phyloP scores from a whole-genome alignment of 2,113 vertebrate genomes.

The Xerus inauris region DNA sequence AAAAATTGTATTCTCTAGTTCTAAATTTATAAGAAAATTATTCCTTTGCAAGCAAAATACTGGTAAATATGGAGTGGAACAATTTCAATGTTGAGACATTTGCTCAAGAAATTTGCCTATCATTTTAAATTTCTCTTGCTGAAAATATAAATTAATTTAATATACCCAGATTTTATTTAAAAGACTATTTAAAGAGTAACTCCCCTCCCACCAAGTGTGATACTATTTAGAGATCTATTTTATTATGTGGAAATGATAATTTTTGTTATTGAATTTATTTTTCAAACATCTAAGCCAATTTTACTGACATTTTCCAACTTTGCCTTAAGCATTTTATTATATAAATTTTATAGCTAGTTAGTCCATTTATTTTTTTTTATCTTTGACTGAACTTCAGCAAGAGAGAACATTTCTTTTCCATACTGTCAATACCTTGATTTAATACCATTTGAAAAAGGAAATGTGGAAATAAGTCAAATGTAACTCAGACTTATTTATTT shows the following conservation, averaged over 20 bases:
- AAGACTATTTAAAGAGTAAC: neutral
- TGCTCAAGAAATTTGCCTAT: conserved; percentile 14
- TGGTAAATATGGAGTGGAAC: neutral
- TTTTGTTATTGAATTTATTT: conserved; percentile 60
- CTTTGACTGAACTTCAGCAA: conserved; percentile 44
- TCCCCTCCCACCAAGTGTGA: neutral
- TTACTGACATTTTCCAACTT: neutral
- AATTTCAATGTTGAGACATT: neutral
- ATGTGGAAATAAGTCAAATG: conserved; percentile 8
- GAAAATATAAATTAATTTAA: conserved; percentile 50
- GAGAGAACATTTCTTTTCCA: neutral
- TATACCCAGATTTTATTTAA: neutral
- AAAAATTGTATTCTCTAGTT: neutral
- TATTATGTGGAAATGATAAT: neutral
- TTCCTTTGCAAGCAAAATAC: neutral
- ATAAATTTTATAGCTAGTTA: conserved; percentile 31
- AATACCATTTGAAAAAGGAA: conserved; percentile 35
- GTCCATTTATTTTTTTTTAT: conserved; percentile 16
- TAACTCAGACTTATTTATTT: neutral
- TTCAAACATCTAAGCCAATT: neutral
- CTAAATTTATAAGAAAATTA: neutral
- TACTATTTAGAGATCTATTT: conserved; percentile 38
- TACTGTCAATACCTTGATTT: conserved; percentile 1
- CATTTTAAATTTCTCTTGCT: conserved; percentile 51
- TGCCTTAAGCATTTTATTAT: neutral